phyloP scores from a whole-genome alignment of 2,797 vertebrate genomes.

The Furcifer pardalis region DNA sequence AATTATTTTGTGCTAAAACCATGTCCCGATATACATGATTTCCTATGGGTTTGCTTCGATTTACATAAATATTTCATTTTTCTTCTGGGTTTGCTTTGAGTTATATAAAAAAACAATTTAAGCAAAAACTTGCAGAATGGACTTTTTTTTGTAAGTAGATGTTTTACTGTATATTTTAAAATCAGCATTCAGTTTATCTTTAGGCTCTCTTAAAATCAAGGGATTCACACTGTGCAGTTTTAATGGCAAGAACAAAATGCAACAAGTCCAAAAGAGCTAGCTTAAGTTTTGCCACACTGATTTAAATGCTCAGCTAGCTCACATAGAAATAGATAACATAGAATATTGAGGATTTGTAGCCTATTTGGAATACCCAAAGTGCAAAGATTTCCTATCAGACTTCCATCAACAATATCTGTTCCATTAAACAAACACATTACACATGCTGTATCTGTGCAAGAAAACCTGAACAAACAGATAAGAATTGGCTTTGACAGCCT shows the following conservation, averaged over 20 bases:
- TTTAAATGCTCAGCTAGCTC: constrained; percentile 14
- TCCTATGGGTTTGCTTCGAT: too few species aligned
- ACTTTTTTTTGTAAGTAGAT: too few species aligned
- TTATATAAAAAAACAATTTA: too few species aligned
- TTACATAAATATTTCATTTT: too few species aligned
- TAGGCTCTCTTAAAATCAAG: background rate
- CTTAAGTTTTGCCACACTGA: constrained; percentile 4
- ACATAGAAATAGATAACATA: background rate
- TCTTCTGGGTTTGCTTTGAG: too few species aligned
- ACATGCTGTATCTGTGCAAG: background rate
- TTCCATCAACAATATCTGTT: constrained; percentile 23
- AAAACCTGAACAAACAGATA: constrained; percentile 27
- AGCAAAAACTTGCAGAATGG: too few species aligned
- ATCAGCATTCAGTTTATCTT: constrained; percentile 45
- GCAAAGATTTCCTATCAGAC: constrained; percentile 12
- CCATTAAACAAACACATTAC: constrained; percentile 24
- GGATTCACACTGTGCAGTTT: background rate
- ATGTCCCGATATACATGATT: too few species aligned
- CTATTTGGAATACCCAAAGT: background rate
- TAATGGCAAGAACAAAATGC: background rate
- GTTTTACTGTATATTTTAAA: background rate
- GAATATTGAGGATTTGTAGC: background rate
- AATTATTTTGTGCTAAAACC: too few species aligned
- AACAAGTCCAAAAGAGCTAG: background rate
- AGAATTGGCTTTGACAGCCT: constrained; percentile 32